A percentile compares a stretch with the other conserved stretches of the same genome.
phyloP scores from a whole-genome alignment of 2,797 vertebrate genomes.

The Cuniculus paca region DNA sequence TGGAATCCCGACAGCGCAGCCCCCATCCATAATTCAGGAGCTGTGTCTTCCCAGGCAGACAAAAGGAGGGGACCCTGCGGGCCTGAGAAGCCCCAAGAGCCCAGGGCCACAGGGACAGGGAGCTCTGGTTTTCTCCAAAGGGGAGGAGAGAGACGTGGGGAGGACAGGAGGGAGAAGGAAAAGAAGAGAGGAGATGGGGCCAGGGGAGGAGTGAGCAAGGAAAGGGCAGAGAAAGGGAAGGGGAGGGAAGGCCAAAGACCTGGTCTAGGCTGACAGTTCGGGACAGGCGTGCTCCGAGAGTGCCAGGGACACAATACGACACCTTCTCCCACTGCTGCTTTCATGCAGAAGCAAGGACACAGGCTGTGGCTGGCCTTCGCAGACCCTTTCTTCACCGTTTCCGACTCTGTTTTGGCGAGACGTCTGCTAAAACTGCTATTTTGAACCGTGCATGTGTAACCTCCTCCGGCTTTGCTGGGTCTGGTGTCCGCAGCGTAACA shows the following conservation, averaged over 20 bases:
- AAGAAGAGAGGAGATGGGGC: too few relatives aligned
- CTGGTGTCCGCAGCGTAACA: constrained; percentile 49
- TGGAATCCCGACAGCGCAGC: background rate
- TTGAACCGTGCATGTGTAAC: constrained; percentile 74
- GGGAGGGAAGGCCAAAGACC: background rate
- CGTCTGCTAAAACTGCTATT: constrained; percentile 82
- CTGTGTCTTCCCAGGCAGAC: constrained; percentile 76
- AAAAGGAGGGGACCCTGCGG: constrained; percentile 80
- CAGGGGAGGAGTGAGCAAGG: fast-evolving
- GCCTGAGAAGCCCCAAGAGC: background rate
- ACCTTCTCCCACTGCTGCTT: background rate
- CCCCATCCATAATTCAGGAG: constrained; percentile 87
- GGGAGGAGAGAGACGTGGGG: background rate
- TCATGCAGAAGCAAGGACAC: constrained; percentile 19
- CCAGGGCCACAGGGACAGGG: background rate
- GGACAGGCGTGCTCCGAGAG: fast-evolving
- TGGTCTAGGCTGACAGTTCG: background rate
- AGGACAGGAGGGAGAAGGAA: background rate
- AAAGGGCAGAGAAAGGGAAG: too few relatives aligned
- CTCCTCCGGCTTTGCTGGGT: constrained; percentile 78
- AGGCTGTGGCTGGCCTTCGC: constrained; percentile 73
- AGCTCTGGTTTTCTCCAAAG: background rate
- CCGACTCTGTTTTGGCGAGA: constrained; percentile 87
- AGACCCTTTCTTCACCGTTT: constrained; percentile 82
- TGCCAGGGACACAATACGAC: background rate